phyloP scores from a whole-genome alignment of 2,113 vertebrate genomes.

The Microcebus ravelobensis region DNA sequence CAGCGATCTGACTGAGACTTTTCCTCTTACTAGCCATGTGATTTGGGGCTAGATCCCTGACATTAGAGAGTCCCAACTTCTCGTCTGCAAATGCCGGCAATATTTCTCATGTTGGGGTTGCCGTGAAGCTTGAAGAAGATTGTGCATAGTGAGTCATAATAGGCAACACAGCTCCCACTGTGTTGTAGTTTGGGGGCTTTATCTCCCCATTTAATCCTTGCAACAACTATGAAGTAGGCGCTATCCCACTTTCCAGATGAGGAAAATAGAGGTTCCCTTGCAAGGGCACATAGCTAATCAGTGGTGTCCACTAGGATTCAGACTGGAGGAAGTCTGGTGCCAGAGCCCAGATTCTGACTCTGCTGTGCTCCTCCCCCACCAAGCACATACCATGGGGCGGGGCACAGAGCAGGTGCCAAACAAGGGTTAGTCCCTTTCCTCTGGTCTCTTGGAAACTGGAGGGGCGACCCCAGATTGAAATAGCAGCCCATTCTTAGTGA shows the following conservation, averaged over 20 bases:
- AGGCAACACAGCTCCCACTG: rapidly evolving
- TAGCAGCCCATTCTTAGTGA: neutral
- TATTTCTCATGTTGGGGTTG: rapidly evolving
- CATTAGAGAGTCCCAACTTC: neutral
- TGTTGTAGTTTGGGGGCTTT: neutral
- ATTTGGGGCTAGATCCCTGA: neutral
- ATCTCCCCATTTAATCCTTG: neutral
- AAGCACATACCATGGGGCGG: rapidly evolving
- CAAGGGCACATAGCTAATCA: neutral
- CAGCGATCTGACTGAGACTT: neutral
- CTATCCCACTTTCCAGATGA: neutral
- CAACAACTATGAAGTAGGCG: neutral
- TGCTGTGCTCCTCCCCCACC: rapidly evolving
- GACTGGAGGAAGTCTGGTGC: rapidly evolving
- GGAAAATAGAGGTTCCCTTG: neutral
- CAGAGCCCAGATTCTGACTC: neutral
- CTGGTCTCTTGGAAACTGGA: neutral
- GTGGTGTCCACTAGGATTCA: too few species aligned
- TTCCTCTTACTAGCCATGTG: too few species aligned
- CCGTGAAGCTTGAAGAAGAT: neutral
- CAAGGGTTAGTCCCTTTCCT: neutral
- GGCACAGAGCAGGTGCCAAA: neutral
- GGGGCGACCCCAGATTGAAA: neutral
- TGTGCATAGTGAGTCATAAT: rapidly evolving
- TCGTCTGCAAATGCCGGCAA: rapidly evolving